Evolutionary conservation across 2,888 invertebrate species (phyloP).

Genomic region (Toxonevra muliebris): DNA sequence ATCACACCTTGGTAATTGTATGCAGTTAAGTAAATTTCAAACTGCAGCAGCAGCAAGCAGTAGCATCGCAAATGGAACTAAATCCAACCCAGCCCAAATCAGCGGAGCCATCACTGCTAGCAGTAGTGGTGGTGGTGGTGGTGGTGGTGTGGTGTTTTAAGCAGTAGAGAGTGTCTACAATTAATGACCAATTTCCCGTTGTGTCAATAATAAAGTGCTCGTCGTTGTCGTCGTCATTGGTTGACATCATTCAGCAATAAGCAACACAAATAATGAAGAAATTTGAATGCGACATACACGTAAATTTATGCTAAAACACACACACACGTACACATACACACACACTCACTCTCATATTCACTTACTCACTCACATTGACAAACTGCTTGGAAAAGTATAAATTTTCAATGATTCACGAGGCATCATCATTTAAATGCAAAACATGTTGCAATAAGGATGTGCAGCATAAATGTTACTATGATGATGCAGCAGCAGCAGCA

Average conservation of each 20-base stretch:
- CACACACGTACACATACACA: constrained; percentile 33
- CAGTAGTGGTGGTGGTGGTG: background rate
- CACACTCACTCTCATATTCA: constrained; percentile 33
- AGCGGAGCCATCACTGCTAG: background rate
- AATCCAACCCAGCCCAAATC: constrained; percentile 2
- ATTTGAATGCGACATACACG: constrained; percentile 40
- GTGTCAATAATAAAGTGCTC: constrained; percentile 29
- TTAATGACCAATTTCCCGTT: constrained; percentile 37
- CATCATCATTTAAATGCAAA: background rate
- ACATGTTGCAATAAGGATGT: constrained; percentile 18
- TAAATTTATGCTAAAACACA: constrained; percentile 44
- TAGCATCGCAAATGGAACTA: background rate
- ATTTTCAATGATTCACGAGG: constrained; percentile 47
- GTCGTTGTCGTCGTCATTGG: background rate
- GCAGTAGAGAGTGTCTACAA: constrained; percentile 29
- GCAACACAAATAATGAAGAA: constrained; percentile 41
- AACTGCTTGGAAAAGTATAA: constrained; percentile 33
- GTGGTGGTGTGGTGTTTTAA: background rate
- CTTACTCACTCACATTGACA: constrained; percentile 19
- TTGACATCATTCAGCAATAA: background rate
- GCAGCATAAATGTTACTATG: background rate
- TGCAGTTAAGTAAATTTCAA: constrained; percentile 7
- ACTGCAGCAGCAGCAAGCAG: constrained; percentile 12
- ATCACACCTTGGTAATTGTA: constrained; percentile 13
- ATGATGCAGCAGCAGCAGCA: background rate